A percentile compares a stretch with the other conserved stretches of the same genome.
Evolutionary conservation across 1,140 invertebrate genomes (phyloP).

Genomic region (Gonioctena quinquepunctata): DNA sequence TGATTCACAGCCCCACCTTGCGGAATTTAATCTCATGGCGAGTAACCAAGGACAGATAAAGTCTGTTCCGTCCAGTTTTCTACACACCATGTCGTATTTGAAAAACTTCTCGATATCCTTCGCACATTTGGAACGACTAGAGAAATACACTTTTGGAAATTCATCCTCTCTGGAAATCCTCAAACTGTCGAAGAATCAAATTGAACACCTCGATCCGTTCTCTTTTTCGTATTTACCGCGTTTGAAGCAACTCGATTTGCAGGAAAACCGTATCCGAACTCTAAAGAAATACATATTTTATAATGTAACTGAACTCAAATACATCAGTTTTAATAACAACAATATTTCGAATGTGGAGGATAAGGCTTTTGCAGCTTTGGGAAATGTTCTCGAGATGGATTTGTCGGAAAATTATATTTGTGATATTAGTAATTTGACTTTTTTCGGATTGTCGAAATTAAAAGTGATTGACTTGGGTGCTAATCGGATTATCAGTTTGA

Average conservation of each 20-base stretch:
- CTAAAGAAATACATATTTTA: neutral
- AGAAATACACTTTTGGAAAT: slow-evolving; percentile 3
- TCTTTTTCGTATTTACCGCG: neutral
- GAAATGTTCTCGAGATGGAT: slow-evolving; percentile 11
- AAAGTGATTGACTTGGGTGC: slow-evolving; percentile 17
- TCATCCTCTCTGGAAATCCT: slow-evolving; percentile 4
- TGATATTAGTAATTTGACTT: slow-evolving; percentile 16
- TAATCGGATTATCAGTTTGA: slow-evolving; percentile 5
- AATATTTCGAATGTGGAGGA: slow-evolving; percentile 4
- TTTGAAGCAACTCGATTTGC: neutral
- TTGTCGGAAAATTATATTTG: slow-evolving; percentile 14
- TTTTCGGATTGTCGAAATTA: slow-evolving; percentile 15
- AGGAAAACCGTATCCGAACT: neutral
- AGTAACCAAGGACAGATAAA: slow-evolving; percentile 9
- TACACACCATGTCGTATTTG: neutral
- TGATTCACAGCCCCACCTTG: neutral
- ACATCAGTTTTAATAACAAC: slow-evolving; percentile 9
- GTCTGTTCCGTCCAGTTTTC: neutral
- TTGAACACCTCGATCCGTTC: slow-evolving; percentile 3
- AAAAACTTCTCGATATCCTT: slow-evolving; percentile 11
- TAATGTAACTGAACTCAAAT: slow-evolving; percentile 3
- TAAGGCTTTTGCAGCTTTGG: neutral
- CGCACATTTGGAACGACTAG: neutral
- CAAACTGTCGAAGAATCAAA: slow-evolving; percentile 12
- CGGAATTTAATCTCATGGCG: slow-evolving; percentile 2